A percentile compares a stretch with the other conserved stretches of the same genome.
These are phyloP conservation scores for Hermaeophaga mercurialis DNA, from an alignment of 2,888 invertebrate species.

Conservation along the genomic window DNA sequence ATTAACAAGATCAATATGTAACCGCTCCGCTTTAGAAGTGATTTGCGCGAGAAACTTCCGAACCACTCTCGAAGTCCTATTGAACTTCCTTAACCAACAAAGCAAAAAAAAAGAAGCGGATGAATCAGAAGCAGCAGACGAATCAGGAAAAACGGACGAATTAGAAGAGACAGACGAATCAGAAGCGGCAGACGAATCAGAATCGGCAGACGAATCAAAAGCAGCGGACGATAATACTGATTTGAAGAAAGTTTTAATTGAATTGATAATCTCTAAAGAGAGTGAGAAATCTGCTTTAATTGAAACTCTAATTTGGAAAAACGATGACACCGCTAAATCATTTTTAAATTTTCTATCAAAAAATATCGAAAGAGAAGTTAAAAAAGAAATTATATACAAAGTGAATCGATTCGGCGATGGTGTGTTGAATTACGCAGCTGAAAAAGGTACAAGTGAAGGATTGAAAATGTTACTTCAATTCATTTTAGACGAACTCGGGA, in stretches of 20 bases:
- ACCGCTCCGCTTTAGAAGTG: constrained; percentile 6
- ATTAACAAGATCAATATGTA: background rate
- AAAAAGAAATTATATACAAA: background rate
- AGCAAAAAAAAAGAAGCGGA: no score
- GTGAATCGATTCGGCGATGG: background rate
- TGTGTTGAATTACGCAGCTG: background rate
- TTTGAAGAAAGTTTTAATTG: background rate
- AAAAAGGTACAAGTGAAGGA: background rate
- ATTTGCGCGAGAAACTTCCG: background rate
- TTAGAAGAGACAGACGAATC: no score
- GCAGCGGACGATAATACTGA: background rate
- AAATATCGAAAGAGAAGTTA: background rate
- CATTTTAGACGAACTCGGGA: background rate
- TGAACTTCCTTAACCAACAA: constrained; percentile 1
- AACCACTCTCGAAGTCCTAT: background rate
- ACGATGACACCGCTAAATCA: background rate
- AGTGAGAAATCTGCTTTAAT: background rate
- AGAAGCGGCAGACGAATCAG: no score
- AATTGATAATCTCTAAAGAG: background rate
- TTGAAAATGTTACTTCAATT: background rate
- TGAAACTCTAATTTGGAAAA: background rate
- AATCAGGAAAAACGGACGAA: no score
- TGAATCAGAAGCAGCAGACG: no score
- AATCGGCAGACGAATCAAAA: no score
- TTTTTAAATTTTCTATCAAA: background rate